Base-by-base conservation (phyloP, 1,140 invertebrate species). In the Chrysopa pallens region DNA sequence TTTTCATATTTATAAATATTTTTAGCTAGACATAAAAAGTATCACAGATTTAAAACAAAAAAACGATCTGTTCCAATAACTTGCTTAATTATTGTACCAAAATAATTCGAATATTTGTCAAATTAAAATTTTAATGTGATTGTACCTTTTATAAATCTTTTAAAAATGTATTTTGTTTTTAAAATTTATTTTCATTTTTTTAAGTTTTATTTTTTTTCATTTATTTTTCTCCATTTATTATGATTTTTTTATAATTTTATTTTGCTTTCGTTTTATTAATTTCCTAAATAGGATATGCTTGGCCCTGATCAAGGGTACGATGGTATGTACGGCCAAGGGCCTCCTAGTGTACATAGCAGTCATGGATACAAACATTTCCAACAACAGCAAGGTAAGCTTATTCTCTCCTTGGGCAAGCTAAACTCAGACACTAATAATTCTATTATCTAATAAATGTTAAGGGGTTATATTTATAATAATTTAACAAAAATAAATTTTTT, bases 221-320 rank as follows among this genome's bases (percentile, higher is more conserved):
- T n/a, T n/a, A n/a, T n/a, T n/a, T n/a, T n/a, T n/a, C n/a, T n/a
- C n/a, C n/a, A n/a, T n/a, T n/a, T n/a, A n/a, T n/a, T n/a, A n/a
- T n/a, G n/a, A n/a, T n/a, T n/a, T 59, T 52, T 58, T 51, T 63
- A 60, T 67, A 68, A 56, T 66, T 64, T 60, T 63, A 55, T 63
- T 66, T 61, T 66, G 62, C 67, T 54, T 63, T 36, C 6, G 17
- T 38, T 57, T 51, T 59, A 52, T 62, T 62, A 57, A 64, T 59
- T 67, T 23, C 31, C 8, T 72, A 68, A 70, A 53, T 74, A 89
- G 80, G 85, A 90, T 66, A 88, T 89, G 79, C 79, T 93, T 66
- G 84, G 80, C 54, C 78, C 84, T 51, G 89, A 94, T 60, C 87
- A 90, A 65, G 76, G 81, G 52, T 93, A 89, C 72, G 85, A 91